Base-by-base conservation (phyloP, 2,113 vertebrate genomes). In the Speoplatyrhinus poulsoni region DNA sequence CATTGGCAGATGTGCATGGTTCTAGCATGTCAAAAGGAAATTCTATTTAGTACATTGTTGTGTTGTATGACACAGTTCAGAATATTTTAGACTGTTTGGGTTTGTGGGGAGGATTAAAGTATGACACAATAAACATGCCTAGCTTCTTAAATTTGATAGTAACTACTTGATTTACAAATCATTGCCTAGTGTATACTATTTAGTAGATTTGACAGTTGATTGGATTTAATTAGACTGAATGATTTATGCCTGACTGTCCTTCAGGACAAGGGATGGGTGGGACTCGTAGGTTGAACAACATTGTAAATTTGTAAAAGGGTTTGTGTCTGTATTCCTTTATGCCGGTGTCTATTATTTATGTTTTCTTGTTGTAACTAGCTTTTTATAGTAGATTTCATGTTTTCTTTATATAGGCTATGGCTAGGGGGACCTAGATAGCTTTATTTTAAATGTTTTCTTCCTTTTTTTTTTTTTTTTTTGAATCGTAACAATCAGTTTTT, bases 121-220 rank as follows among this genome's bases (percentile, higher is more conserved):
- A 17, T 4, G 9, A 17, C n/a, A 54, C 54, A n/a, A 32, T 46
- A 41, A 15, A 62, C 48, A 10, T 46, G 10, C 46, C 9, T 17
- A 11, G 19, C 52, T 48, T 60, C 50, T 69, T 12, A 11, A 9
- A 49, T 49, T 71, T 67, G 47, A 58, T 33, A 57, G 55, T 70
- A 36, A 58, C 59, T 65, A 69, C 79, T 79, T 82, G 66, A 76
- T 75, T 60, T 65, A 67, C 13, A 75, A 69, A 56, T 60, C 11
- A 64, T 4, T n/a, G 19, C 15, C 60, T 36, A 52, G 62, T 81
- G 65, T 78, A 50, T 73, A 50, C 26, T 26, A 26, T 73, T 49
- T 32, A 41, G 48, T 53, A 57, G 1, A 49, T 58, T n/a, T 49
- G 48, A n/a, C 33, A 36, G 67, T 8, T 54, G 52, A 57, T 82